phyloP scores from a whole-genome alignment of 2,888 invertebrate genomes.

The Cryptocephalus primarius region DNA sequence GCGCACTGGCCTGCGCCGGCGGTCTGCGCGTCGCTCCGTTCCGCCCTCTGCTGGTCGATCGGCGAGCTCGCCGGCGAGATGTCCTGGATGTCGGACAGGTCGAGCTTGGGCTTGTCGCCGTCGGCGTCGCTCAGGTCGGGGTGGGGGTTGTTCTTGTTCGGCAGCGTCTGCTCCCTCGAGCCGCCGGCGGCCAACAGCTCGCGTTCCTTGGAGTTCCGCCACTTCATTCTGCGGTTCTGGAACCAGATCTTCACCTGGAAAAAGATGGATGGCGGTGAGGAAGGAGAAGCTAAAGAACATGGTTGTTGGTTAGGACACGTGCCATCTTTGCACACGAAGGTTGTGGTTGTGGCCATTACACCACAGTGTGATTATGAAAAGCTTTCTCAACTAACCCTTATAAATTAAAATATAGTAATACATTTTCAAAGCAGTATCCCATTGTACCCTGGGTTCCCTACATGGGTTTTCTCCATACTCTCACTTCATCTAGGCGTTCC shows the following conservation, averaged over 20 bases:
- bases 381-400: too few species aligned
- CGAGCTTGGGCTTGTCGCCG: conserved; percentile 62
- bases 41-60: conserved; percentile 22
- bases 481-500: too few species aligned
- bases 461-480: too few species aligned
- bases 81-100: conserved; percentile 46
- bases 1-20: conserved; percentile 2
- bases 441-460: too few species aligned
- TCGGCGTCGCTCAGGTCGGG: conserved; percentile 88
- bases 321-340: background rate
- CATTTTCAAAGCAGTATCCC: too few species aligned
- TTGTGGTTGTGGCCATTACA: too few species aligned
- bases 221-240: conserved; percentile 97
- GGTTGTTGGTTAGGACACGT: background rate
- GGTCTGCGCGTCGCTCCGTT: background rate
- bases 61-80: conserved; percentile 40
- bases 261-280: background rate
- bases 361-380: too few species aligned
- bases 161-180: conserved; percentile 87
- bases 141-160: conserved; percentile 94
- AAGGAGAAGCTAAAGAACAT: background rate
- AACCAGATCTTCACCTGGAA: conserved; percentile 80
- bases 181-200: conserved; percentile 89
- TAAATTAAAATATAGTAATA: too few species aligned
- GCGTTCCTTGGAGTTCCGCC: conserved; percentile 95